Base-by-base conservation (phyloP, 2,888 invertebrate species). In the Conistra vaccinii region DNA sequence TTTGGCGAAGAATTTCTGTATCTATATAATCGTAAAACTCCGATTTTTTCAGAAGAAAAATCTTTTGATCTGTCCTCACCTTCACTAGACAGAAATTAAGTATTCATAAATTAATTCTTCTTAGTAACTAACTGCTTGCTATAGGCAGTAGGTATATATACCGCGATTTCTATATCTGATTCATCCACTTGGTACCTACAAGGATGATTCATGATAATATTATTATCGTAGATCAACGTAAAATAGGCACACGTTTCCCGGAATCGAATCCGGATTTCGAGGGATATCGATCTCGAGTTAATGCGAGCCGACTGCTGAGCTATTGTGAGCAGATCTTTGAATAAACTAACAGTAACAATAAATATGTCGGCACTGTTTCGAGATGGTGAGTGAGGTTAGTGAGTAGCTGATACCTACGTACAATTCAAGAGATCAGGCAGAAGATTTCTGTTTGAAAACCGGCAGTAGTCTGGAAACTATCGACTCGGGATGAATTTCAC, bases 191-290 rank as follows among this genome's bases (percentile, higher is more conserved):
- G 45, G 20, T 12, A 63, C 20, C 26, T 62, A n/a, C 20, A 65
- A 1, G 63, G 53, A 55, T 80, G 72, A 82, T n/a, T 75, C 84
- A 83, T 45, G n/a, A 58, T 39, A 20, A 48, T 35, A 32, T 29
- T 42, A 53, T 57, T 62, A 76, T 23, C 55, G 61, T 62, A 76
- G 26, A 67, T 69, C 80, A 76, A 62, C 26, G 67, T 63, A 35
- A 60, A 60, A 73, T 81, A 72, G 45, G 60, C 42, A 45, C 48
- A 67, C 61, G 17, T 67, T 84, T 75, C 80, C 48, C 61, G 58
- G 80, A 84, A 82, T 76, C 69, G 71, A 67, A 68, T 82, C 80
- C 75, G 75, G 72, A 80, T 84, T 84, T 82, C 62, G 42, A 60
- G 71, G 61, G 75, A 81, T 79, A 79, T 84, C 66, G 58, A 80